Evolutionary conservation across 2,888 invertebrate genomes (phyloP), one percentile per base, ranked within the genome.

Genomic region (Ormyrus pomaceus): DNA sequence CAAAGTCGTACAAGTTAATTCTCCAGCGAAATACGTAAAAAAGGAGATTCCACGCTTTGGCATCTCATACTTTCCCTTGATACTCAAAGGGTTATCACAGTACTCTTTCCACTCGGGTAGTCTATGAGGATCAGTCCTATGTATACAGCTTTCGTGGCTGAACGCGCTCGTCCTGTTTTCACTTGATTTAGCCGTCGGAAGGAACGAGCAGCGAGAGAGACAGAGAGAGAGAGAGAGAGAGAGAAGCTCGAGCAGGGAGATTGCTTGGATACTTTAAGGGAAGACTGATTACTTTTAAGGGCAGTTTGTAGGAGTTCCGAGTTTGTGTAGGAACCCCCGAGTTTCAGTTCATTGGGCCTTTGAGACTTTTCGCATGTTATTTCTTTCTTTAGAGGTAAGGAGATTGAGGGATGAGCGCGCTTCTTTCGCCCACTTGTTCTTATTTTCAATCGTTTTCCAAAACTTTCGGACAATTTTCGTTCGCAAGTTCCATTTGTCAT

Each of bases 211-310:
- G 19, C 55, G 56, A 62, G 59, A 75, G 66, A 55, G 76, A 77
- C n/a, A 71, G 61, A 45, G 51, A 56, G 66, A 62, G 34, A 34
- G 34, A 34, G 13, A 45, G 48, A 51, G 61, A 5, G 51, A 64
- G 71, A 46, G 50, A 58, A 10, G 48, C 65, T 58, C 53, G 46
- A 56, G 58, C 46, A 64, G 13, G 56, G 69, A 46, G 80, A 70
- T 50, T 69, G 55, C 55, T 56, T 13, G 61, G 46, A 55, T 53
- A 75, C 66, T 75, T 75, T 59, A 34, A 55, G 62, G 56, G 62
- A 69, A 62, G 69, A 77, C 69, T 69, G 76, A 77, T 77, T 77
- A 62, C 76, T 77, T 62, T 55, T 61, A 61, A 59, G 68, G 68
- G 51, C 13, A 68, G 53, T 75, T 68, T 51, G 45, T 7, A 51